Conservation (phyloP, 2,797 vertebrate genomes). For the Mormyrus hasselquistii region DNA sequence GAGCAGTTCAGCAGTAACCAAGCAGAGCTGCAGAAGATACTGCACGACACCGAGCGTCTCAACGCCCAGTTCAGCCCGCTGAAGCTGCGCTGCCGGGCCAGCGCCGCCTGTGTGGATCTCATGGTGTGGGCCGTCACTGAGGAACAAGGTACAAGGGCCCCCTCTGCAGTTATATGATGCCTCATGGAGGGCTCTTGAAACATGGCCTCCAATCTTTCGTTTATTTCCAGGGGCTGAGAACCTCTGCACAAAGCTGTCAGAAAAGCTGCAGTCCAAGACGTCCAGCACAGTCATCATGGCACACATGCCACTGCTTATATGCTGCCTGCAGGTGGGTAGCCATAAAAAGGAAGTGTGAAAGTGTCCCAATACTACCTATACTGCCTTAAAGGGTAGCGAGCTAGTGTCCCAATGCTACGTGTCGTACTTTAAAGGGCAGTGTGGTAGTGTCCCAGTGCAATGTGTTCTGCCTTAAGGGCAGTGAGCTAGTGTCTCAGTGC, state of each 20-base stretch:
- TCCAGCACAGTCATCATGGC: conserved; percentile 95
- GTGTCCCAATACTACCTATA: neutral
- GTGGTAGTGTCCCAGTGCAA: neutral
- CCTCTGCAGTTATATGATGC: neutral
- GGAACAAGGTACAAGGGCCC: conserved; percentile 73
- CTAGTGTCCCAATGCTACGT: neutral
- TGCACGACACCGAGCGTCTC: conserved; percentile 75
- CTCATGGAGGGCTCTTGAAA: neutral
- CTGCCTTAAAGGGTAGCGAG: neutral
- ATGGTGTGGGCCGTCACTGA: conserved; percentile 98
- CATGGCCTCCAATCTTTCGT: neutral
- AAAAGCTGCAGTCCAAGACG: conserved; percentile 93
- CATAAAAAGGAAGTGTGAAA: neutral
- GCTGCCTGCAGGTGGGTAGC: conserved; percentile 80
- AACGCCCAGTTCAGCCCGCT: conserved; percentile 78
- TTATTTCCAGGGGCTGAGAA: conserved; percentile 79
- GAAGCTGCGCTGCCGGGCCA: conserved; percentile 91
- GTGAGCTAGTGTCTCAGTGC: neutral
- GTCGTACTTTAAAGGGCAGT: neutral
- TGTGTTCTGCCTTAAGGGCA: neutral
- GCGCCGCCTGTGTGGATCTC: conserved; percentile 91
- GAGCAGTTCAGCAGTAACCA: conserved; percentile 93
- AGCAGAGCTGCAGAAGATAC: conserved; percentile 83
- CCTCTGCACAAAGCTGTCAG: conserved; percentile 85
- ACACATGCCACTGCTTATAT: conserved; percentile 88